A percentile compares a stretch with the other conserved stretches of the same genome.
Evolutionary conservation across 2,113 vertebrate species (phyloP).

Genomic region (Callaeas wilsoni): DNA sequence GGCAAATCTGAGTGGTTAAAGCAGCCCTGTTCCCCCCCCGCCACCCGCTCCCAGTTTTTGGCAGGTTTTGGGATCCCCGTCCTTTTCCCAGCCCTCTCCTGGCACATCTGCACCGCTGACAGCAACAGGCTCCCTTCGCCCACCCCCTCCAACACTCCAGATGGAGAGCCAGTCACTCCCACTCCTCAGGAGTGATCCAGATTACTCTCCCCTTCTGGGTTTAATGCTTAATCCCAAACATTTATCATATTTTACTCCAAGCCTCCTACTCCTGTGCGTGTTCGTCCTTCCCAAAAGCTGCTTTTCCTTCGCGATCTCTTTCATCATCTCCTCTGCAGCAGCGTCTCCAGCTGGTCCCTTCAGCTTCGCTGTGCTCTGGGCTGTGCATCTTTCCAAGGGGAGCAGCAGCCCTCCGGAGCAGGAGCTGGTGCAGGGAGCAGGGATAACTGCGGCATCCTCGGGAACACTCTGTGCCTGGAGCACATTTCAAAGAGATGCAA

Average conservation of each 20-base stretch:
- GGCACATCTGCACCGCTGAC: not conserved
- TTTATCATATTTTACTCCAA: not conserved
- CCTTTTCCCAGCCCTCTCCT: not conserved
- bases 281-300: not conserved
- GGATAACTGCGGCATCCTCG: not conserved
- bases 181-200: not conserved
- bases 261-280: not conserved
- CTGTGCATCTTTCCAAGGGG: no score
- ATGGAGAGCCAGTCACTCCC: not conserved
- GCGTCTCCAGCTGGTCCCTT: not conserved
- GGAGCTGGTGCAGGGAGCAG: not conserved
- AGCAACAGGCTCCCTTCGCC: not conserved
- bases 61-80: not conserved
- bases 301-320: not conserved
- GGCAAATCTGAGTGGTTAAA: not conserved
- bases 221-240: slow-evolving; percentile 33
- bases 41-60: not conserved
- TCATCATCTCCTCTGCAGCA: not conserved
- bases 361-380: not conserved
- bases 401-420: not conserved
- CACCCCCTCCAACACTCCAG: not conserved
- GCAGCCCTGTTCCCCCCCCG: accelerated
- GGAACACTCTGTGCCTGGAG: not conserved
- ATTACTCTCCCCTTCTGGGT: not conserved
- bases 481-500: not conserved